Conservation (phyloP, 2,113 vertebrate species). For the Ctenomys sociabilis region DNA sequence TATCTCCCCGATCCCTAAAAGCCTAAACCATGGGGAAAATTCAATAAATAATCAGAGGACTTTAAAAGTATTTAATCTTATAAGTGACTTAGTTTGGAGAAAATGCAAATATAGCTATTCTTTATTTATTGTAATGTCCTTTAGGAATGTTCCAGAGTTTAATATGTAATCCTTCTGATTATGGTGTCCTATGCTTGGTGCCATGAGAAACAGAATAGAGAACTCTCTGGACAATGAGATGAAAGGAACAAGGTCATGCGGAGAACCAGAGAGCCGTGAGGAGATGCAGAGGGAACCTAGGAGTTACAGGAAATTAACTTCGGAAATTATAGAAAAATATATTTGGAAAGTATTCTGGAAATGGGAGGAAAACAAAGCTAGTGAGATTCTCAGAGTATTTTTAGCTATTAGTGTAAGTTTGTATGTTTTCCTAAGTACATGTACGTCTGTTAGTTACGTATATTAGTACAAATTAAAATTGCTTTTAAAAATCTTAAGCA, state of each 20-base stretch:
- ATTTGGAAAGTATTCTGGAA: conserved; percentile 7
- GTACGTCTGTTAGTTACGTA: background rate
- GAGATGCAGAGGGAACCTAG: background rate
- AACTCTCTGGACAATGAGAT: background rate
- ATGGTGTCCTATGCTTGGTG: background rate
- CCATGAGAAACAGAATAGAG: background rate
- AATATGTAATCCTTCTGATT: background rate
- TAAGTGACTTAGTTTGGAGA: background rate
- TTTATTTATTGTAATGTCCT: background rate
- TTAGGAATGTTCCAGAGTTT: background rate
- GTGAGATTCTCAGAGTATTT: background rate
- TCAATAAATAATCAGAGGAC: background rate
- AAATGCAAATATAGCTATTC: background rate
- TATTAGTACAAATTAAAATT: background rate
- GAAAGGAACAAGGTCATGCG: background rate
- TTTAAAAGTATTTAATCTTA: background rate
- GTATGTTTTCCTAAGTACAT: background rate
- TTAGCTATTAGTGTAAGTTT: background rate
- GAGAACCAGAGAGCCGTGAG: background rate
- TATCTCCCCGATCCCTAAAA: too few species aligned
- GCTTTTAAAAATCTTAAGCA: background rate
- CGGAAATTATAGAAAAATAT: background rate
- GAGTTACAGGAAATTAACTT: background rate
- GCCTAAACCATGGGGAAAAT: background rate
- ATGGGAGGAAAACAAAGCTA: background rate